Base-by-base conservation (phyloP, 1,140 invertebrate species). In the Rhyacophila brunnea region DNA sequence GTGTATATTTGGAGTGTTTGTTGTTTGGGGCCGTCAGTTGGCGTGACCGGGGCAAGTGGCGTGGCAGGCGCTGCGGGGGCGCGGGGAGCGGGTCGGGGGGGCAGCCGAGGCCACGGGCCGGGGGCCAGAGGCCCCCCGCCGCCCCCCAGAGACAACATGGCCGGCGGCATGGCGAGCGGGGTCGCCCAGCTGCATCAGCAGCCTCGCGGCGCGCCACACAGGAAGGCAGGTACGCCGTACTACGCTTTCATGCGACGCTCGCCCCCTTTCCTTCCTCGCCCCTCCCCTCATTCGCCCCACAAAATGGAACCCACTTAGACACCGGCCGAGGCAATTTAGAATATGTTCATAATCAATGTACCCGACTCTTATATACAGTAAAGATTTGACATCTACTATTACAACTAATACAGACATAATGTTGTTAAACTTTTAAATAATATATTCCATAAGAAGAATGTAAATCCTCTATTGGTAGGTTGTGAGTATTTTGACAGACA, bases 71-170 rank as follows among this genome's bases (percentile, higher is more conserved):
- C 4, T 35, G 38, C 58, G 43, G 52, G 47, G 38, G 49, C 34
- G 54, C 48, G 60, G 57, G 50, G 58, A 56, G 59, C 54, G 64
- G 52, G 48, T 62, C 46, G 52, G 50, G 48, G 50, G 42, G 72
- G 60, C 64, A 67, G 55, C 68, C 60, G 70, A 68, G 77, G 85
- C 46, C 86, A 81, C 69, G 89, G 82, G 62, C 88, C 82, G 34
- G 82, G 90, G 13, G 89, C 88, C 1, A 78, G 89, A 58, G 90
- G 90, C 32, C 90, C 90, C 5, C 90, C 90, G 19, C 89, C 88
- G 19, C 91, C 90, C 1, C 89, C 90, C 0, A 74, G 89, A 54
- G 88, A 90, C 68, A 81, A 81, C 68, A 79, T 81, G 66, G 72
- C 74, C 54, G 36, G 47, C 58, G 69, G 68, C 68, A 79, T 81